These are phyloP conservation scores for Zygaena filipendulae DNA, from an alignment of 2,888 invertebrate genomes.

Conservation along the genomic window DNA sequence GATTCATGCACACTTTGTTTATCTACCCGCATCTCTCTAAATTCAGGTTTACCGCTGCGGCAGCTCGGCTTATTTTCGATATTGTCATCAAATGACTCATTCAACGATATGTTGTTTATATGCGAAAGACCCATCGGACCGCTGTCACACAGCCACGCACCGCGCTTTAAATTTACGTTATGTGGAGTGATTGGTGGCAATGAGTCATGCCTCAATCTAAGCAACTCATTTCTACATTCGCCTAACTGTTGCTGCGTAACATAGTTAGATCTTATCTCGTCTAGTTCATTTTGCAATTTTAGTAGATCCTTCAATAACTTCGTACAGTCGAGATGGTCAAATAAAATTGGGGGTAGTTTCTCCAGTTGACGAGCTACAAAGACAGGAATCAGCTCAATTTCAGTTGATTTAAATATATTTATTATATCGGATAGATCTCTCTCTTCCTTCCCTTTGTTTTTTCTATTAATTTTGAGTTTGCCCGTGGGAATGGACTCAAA, in stretches of 20 bases:
- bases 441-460: slow-evolving; percentile 4
- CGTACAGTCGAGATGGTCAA: slow-evolving; percentile 7
- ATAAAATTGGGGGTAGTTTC: slow-evolving; percentile 10
- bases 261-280: slow-evolving; percentile 13
- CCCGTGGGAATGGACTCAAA: slow-evolving; percentile 1
- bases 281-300: not conserved
- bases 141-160: not conserved
- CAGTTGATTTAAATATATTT: not conserved
- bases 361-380: slow-evolving; percentile 7
- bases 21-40: too few species aligned
- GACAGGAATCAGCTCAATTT: slow-evolving; percentile 5
- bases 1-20: too few species aligned
- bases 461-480: not conserved
- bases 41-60: too few species aligned
- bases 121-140: not conserved
- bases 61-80: too few species aligned
- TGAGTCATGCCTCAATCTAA: not conserved
- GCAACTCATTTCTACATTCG: not conserved
- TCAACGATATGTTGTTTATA: too few species aligned
- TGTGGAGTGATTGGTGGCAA: not conserved
- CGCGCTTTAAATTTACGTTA: not conserved
- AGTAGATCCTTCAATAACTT: slow-evolving; percentile 9
- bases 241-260: slow-evolving; percentile 6
- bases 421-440: slow-evolving; percentile 5
- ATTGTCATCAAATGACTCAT: too few species aligned